These are phyloP conservation scores for Telmatherina bonti DNA, from an alignment of 2,797 vertebrate species.

Conservation along the genomic window DNA sequence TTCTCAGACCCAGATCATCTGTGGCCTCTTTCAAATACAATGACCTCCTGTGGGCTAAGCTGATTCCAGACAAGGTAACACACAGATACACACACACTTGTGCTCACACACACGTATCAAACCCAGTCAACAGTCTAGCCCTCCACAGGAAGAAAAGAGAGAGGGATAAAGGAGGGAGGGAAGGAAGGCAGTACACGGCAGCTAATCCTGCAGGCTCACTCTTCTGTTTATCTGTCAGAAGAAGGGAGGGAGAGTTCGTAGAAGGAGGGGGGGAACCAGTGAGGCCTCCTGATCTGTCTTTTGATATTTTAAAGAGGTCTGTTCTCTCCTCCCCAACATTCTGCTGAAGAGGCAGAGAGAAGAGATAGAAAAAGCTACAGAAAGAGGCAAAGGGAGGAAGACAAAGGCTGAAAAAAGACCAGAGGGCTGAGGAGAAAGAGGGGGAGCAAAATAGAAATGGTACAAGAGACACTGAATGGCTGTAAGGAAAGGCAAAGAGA, in stretches of 20 bases:
- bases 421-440: constrained; percentile 28
- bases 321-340: constrained; percentile 80
- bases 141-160: constrained; percentile 71
- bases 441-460: constrained; percentile 44
- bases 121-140: constrained; percentile 61
- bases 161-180: constrained; percentile 67
- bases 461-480: constrained; percentile 32
- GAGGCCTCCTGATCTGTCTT: constrained; percentile 82
- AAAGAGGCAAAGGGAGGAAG: constrained; percentile 30
- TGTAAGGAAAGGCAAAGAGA: constrained; percentile 51
- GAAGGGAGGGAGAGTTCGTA: constrained; percentile 64
- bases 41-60: constrained; percentile 72
- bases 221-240: constrained; percentile 78
- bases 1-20: constrained; percentile 52
- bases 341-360: constrained; percentile 51
- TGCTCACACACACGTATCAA: constrained; percentile 61
- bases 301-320: constrained; percentile 87
- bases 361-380: constrained; percentile 54
- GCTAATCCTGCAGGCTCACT: constrained; percentile 79
- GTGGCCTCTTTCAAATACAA: constrained; percentile 69
- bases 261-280: constrained; percentile 59
- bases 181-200: constrained; percentile 60
- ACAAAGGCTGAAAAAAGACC: constrained; percentile 49
- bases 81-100: constrained; percentile 45
- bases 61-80: constrained; percentile 75